Percentiles rank a stretch among this genome's conserved stretches.
These are phyloP conservation scores for Heteropelma amictum DNA, from an alignment of 2,888 invertebrate genomes.

Conservation along the genomic window DNA sequence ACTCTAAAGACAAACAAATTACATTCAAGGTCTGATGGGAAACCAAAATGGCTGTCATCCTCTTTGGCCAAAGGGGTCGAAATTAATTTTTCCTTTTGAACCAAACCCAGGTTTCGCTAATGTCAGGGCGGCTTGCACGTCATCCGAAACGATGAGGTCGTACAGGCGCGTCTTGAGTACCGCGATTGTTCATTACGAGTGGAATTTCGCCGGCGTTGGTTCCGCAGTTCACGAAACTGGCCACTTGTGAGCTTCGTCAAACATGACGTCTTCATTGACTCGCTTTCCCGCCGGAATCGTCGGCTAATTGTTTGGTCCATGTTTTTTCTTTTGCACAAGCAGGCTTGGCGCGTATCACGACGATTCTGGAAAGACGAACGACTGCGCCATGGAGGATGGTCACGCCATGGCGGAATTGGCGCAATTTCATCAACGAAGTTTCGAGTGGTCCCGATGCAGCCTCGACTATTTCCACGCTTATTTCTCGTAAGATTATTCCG, in stretches of 20 bases:
- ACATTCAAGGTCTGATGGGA: no score
- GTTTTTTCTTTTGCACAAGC: background rate
- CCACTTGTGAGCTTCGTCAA: background rate
- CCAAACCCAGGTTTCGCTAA: background rate
- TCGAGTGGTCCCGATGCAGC: conserved; percentile 15
- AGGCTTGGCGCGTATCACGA: conserved; percentile 12
- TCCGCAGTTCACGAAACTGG: conserved; percentile 4
- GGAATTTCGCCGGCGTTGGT: conserved; percentile 7
- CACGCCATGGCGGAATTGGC: conserved; percentile 12
- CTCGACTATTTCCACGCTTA: background rate
- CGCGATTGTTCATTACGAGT: conserved; percentile 6
- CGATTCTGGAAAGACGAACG: background rate
- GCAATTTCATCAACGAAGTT: background rate
- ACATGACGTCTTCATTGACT: background rate
- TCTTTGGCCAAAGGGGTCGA: no score
- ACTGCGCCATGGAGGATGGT: background rate
- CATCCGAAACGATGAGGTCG: background rate
- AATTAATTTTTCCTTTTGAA: no score
- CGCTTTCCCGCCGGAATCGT: background rate
- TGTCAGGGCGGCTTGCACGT: background rate
- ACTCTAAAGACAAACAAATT: no score
- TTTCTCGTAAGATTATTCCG: background rate
- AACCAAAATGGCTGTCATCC: background rate
- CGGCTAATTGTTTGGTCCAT: background rate
- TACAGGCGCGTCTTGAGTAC: no score